Conservation (phyloP, 2,888 invertebrate genomes). For the Coleophora deauratella region DNA sequence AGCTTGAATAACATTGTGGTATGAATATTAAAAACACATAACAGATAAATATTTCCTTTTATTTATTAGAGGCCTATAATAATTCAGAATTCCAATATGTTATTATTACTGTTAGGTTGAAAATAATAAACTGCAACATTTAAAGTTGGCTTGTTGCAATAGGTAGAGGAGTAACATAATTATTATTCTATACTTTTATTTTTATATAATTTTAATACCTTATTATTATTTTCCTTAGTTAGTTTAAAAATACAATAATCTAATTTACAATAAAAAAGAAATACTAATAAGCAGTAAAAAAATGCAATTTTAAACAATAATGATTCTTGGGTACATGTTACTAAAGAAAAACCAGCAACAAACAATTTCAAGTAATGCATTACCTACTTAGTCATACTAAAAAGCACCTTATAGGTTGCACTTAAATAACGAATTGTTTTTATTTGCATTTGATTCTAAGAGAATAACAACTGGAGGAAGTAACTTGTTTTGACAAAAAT, state of each 20-base stretch:
- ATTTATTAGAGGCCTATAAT: conserved; percentile 62
- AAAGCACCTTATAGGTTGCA: no score
- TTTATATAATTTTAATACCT: no score
- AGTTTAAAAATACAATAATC: conserved; percentile 39
- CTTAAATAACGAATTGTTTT: no score
- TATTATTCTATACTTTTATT: conserved; percentile 30
- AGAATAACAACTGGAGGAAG: conserved; percentile 20
- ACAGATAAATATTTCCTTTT: conserved; percentile 59
- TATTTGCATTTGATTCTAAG: no score
- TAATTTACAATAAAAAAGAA: conserved; percentile 43
- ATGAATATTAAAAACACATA: conserved; percentile 13
- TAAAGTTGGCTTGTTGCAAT: conserved; percentile 42
- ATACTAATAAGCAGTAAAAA: conserved; percentile 48
- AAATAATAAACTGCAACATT: conserved; percentile 43
- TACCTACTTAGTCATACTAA: no score
- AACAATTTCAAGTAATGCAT: no score
- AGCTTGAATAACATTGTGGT: conserved; percentile 1
- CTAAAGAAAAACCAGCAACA: no score
- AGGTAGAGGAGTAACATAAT: conserved; percentile 26
- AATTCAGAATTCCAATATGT: conserved; percentile 33
- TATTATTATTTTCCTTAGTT: no score
- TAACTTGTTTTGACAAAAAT: conserved; percentile 20
- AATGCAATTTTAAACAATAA: conserved; percentile 30
- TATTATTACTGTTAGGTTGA: conserved; percentile 35
- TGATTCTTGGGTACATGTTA: no score